phyloP scores from a whole-genome alignment of 2,888 invertebrate genomes.

The Drosophila ustulata region DNA sequence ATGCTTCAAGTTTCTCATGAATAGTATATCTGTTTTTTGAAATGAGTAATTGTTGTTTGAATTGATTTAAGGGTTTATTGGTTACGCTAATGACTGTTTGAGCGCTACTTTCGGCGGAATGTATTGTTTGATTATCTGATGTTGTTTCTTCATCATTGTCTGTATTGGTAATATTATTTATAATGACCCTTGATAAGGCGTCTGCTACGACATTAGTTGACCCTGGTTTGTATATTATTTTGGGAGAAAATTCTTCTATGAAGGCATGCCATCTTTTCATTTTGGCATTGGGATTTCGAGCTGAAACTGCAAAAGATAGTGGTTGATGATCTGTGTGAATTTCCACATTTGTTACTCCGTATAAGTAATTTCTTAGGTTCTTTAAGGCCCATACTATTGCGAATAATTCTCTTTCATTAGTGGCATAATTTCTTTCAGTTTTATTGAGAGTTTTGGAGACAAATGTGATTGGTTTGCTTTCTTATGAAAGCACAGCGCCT shows the following conservation, averaged over 20 bases:
- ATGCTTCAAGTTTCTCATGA: not conserved
- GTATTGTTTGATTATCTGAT: not conserved
- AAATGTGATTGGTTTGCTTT: constrained; percentile 6
- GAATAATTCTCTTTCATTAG: constrained; percentile 1
- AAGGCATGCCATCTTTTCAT: constrained; percentile 2
- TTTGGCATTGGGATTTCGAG: not conserved
- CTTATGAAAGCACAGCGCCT: constrained; percentile 6
- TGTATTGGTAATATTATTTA: not conserved
- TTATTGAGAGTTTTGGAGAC: constrained; percentile 3
- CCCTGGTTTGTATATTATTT: not conserved
- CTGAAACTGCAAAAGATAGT: not conserved
- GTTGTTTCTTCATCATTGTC: not conserved
- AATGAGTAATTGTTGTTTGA: not conserved
- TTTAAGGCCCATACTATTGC: not conserved
- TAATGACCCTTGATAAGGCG: not conserved
- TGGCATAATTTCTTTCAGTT: constrained; percentile 2
- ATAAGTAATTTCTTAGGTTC: not conserved
- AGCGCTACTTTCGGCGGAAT: not conserved
- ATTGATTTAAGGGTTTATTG: not conserved
- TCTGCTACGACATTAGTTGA: not conserved
- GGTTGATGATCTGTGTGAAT: not conserved
- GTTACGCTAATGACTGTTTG: not conserved
- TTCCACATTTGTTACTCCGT: not conserved
- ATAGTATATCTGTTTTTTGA: too few species aligned
- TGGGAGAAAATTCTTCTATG: not conserved